Conservation (phyloP, 2,888 invertebrate species). For the Rutpela maculata region DNA sequence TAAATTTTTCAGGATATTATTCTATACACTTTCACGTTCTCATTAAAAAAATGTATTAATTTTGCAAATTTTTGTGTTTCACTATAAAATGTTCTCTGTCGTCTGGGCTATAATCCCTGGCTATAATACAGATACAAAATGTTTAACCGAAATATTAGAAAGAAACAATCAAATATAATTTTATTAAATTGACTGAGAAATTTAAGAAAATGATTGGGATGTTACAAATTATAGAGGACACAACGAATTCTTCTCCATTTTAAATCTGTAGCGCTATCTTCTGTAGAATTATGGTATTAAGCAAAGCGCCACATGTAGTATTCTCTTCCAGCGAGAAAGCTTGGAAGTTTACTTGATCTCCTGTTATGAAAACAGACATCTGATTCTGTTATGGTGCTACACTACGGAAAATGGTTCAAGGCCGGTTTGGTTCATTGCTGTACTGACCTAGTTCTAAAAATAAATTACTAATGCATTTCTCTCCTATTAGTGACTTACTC, state of each 20-base stretch:
- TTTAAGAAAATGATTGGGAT: too few species aligned
- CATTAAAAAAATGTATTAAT: too few species aligned
- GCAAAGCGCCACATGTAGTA: background rate
- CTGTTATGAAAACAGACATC: conserved; percentile 11
- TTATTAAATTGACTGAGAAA: too few species aligned
- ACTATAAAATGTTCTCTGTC: too few species aligned
- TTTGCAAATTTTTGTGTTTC: too few species aligned
- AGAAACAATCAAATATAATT: too few species aligned
- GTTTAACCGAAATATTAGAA: too few species aligned
- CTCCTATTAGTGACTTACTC: background rate
- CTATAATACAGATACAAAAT: too few species aligned
- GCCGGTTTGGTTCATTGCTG: conserved; percentile 23
- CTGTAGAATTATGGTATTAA: background rate
- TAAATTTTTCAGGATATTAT: too few species aligned
- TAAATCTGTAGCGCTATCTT: conserved; percentile 9
- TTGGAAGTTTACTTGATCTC: background rate
- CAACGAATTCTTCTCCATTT: background rate
- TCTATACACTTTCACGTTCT: too few species aligned
- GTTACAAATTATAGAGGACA: too few species aligned
- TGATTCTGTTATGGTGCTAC: background rate
- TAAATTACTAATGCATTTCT: background rate
- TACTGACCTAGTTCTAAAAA: conserved; percentile 31
- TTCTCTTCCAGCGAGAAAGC: background rate
- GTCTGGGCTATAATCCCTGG: too few species aligned
- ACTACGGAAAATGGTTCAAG: conserved; percentile 25